Base-by-base conservation (phyloP, 2,888 invertebrate species). In the Ferrisia virgata region DNA sequence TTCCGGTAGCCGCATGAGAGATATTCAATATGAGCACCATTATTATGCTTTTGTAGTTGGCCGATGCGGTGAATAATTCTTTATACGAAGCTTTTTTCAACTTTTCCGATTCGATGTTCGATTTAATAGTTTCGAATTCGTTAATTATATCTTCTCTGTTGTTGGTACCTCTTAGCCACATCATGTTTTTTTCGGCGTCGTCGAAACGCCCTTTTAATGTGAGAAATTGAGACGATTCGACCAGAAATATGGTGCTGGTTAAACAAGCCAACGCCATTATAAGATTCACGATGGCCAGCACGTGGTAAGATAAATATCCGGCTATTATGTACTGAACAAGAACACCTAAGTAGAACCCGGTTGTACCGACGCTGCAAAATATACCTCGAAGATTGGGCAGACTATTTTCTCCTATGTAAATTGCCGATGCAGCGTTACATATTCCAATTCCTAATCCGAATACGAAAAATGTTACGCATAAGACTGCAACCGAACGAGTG, bases 391-490 rank as follows among this genome's bases (percentile, higher is more conserved):
- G 78, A n/a, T 64, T 79, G 9, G 86, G 84, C 2, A 85, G 84
- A n/a, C 86, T 82, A 9, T 86, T 85, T n/a, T n/a, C n/a, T 15
- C 86, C 86, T 1, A 87, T 85, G 79, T 86, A 87, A 36, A 86
- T 47, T 11, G 86, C 85, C 1, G 86, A 85, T 8, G 85, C 84
- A 6, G 86, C 86, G 64, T 86, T 86, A 9, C 85, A 86, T n/a
- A 86, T 80, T 0, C 87, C 87, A 85, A 86, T 86, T 3, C 86
- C 84, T 13, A 86, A 31, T 4, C 87, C 87, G 82, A 86, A 86
- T 3, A 86, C 53, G 13, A 22, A 25, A 4, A 72, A 11, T 86
- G 78, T 11, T 84, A 82, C 0, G 84, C 36, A 78, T 22, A 87
- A 79, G 5, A 86, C 31, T 2, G 28, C 15, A 18, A 79, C n/a